A percentile compares a stretch with the other conserved stretches of the same genome.
Conservation (phyloP, 2,888 invertebrate species). For the Lysandra coridon region DNA sequence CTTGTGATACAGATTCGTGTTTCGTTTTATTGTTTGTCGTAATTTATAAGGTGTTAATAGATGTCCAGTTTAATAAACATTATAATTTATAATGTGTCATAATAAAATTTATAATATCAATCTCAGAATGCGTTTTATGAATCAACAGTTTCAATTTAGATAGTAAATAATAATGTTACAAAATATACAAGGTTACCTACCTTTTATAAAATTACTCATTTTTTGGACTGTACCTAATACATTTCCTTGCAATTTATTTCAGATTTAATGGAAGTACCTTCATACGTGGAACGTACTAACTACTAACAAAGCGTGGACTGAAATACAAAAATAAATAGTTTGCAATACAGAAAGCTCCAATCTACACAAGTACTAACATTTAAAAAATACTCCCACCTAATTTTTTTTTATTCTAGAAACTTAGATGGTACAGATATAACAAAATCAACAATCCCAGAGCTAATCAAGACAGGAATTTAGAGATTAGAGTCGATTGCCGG, state of each 20-base stretch:
- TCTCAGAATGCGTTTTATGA: conserved; percentile 1
- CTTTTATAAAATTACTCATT: too few species aligned
- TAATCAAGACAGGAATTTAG: conserved; percentile 16
- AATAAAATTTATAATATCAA: conserved; percentile 17
- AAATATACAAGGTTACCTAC: not conserved
- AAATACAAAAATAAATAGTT: not conserved
- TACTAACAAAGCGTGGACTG: too few species aligned
- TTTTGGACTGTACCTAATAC: too few species aligned
- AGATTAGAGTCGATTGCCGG: conserved; percentile 23
- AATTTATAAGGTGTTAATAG: conserved; percentile 23
- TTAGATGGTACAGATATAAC: not conserved
- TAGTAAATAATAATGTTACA: not conserved
- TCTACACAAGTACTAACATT: too few species aligned
- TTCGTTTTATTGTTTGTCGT: conserved; percentile 19
- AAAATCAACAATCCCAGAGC: not conserved
- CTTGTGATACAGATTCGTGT: conserved; percentile 14
- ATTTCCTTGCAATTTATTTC: too few species aligned
- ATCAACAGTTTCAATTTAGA: not conserved
- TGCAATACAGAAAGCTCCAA: too few species aligned
- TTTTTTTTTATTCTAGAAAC: not conserved
- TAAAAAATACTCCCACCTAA: not conserved
- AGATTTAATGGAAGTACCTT: too few species aligned
- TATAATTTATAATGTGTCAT: conserved; percentile 14
- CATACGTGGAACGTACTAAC: too few species aligned
- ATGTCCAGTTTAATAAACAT: conserved; percentile 12